Conservation (phyloP, 1,140 invertebrate genomes). For the Zaprionus gabonicus region DNA sequence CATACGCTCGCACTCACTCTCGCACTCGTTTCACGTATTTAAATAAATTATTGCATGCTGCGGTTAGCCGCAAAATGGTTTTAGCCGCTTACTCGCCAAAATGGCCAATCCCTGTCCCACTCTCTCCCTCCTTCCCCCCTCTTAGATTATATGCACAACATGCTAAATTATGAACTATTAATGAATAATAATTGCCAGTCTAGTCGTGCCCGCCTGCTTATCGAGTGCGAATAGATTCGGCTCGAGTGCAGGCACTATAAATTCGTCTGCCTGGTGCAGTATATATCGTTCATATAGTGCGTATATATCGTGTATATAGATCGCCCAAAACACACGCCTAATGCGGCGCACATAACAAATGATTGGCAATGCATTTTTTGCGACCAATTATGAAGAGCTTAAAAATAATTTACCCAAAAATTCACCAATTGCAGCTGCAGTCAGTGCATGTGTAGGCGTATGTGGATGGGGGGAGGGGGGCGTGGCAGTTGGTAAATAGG, state of each 20-base stretch:
- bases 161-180: constrained; percentile 45
- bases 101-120: not conserved
- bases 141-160: constrained; percentile 36
- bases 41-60: constrained; percentile 76
- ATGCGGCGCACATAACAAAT: not conserved
- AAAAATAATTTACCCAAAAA: constrained; percentile 67
- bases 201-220: constrained; percentile 9
- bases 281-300: not conserved
- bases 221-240: constrained; percentile 15
- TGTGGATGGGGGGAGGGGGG: not conserved
- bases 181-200: constrained; percentile 38
- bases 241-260: constrained; percentile 11
- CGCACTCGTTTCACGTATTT: constrained; percentile 41
- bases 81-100: constrained; percentile 62
- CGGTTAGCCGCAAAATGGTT: constrained; percentile 79
- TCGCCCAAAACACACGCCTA: constrained; percentile 8
- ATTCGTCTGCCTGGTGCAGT: not conserved
- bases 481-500: constrained; percentile 63
- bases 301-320: constrained; percentile 3
- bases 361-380: constrained; percentile 31
- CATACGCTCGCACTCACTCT: constrained; percentile 9
- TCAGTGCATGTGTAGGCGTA: too few species aligned
- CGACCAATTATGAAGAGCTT: constrained; percentile 64
- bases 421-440: constrained; percentile 41
- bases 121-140: not conserved